These are phyloP conservation scores for Ceryle rudis DNA, from an alignment of 2,797 vertebrate species.

Conservation along the genomic window DNA sequence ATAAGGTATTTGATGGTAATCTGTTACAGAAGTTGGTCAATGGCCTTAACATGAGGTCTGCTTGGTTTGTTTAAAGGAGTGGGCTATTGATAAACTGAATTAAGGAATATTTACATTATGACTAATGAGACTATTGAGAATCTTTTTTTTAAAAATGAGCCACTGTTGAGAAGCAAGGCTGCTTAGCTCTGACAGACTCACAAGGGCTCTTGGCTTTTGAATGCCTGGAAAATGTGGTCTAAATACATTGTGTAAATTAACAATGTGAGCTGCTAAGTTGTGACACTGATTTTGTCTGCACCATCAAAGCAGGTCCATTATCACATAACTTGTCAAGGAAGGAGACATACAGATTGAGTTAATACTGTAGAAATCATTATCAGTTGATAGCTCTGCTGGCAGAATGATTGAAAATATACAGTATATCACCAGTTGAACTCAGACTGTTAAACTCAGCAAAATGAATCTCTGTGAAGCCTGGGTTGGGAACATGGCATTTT, in stretches of 20 bases:
- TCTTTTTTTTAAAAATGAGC: background rate
- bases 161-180: background rate
- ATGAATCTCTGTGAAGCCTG: conserved; percentile 12
- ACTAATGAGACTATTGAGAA: background rate
- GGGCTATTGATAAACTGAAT: background rate
- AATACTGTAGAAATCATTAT: conserved; percentile 52
- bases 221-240: conserved; percentile 38
- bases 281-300: background rate
- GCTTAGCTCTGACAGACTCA: background rate
- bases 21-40: conserved; percentile 41
- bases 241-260: conserved; percentile 9
- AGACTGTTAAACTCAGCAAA: conserved; percentile 26
- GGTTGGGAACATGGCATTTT: background rate
- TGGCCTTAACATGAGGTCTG: conserved; percentile 9
- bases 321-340: background rate
- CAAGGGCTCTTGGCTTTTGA: conserved; percentile 5
- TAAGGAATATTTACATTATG: conserved; percentile 34
- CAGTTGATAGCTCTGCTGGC: background rate
- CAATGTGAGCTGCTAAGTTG: conserved; percentile 4
- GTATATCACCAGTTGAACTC: background rate
- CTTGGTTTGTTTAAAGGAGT: conserved; percentile 57
- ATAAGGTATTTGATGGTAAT: conserved; percentile 59
- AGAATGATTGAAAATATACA: conserved; percentile 12
- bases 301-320: background rate
- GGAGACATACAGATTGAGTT: background rate